phyloP scores from a whole-genome alignment of 1,140 invertebrate species.

The Frieseomelitta varia region DNA sequence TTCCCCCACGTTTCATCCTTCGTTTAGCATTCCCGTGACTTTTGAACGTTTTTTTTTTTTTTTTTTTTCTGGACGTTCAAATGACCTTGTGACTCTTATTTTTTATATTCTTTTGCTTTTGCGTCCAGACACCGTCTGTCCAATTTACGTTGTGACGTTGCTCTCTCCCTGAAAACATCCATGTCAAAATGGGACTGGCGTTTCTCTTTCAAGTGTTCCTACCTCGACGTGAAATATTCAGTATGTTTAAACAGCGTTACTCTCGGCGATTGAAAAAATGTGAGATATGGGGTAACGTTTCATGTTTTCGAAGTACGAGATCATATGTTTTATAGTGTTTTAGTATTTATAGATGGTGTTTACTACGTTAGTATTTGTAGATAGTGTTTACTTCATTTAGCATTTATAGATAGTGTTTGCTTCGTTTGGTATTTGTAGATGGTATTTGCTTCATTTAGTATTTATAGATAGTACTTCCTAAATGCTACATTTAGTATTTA shows the following conservation, averaged over 20 bases:
- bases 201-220: not conserved
- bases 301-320: not conserved
- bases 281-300: not conserved
- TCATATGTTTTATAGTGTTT: no score
- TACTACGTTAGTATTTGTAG: no score
- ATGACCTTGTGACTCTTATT: not conserved
- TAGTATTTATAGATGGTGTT: not conserved
- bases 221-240: not conserved
- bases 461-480: no score
- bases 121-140: not conserved
- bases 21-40: not conserved
- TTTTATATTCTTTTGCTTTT: not conserved
- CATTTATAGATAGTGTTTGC: no score
- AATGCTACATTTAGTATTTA: no score
- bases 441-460: no score
- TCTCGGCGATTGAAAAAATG: not conserved
- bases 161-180: not conserved
- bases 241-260: not conserved
- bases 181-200: slow-evolving; percentile 1
- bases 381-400: no score
- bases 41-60: not conserved
- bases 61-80: not conserved
- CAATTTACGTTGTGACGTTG: not conserved
- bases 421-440: no score
- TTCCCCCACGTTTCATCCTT: not conserved